A percentile compares a stretch with the other conserved stretches of the same genome.
These are phyloP conservation scores for Eupithecia vulgata DNA, from an alignment of 2,888 invertebrate species.

Conservation along the genomic window DNA sequence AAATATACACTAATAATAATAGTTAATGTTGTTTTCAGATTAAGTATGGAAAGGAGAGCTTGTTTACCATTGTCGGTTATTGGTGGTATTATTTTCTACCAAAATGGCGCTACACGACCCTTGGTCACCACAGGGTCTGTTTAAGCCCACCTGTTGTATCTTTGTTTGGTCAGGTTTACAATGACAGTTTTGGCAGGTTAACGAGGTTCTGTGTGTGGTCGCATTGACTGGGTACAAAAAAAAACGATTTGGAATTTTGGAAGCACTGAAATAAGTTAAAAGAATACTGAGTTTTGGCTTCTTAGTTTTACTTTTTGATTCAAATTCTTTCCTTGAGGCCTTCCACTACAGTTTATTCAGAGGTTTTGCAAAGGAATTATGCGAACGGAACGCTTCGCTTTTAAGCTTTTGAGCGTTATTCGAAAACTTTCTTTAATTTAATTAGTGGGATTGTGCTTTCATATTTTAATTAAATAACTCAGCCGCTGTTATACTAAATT, in stretches of 20 bases:
- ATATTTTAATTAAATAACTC: slow-evolving; percentile 28
- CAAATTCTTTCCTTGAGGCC: neutral
- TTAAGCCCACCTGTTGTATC: neutral
- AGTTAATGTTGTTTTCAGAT: too few relatives aligned
- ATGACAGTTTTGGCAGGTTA: neutral
- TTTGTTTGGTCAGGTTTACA: neutral
- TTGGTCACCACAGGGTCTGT: neutral
- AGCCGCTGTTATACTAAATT: slow-evolving; percentile 11
- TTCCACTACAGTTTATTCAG: slow-evolving; percentile 19
- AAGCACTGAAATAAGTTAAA: neutral
- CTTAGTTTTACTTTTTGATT: neutral
- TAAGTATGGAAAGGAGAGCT: too few relatives aligned
- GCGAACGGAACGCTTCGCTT: slow-evolving; percentile 18
- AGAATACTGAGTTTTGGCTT: neutral
- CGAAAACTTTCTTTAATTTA: slow-evolving; percentile 30
- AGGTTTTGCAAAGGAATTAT: slow-evolving; percentile 26
- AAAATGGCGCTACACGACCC: neutral
- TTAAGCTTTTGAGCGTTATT: slow-evolving; percentile 24
- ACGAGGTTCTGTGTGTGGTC: neutral
- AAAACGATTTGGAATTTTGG: neutral
- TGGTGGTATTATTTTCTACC: too few relatives aligned
- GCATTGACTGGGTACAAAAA: neutral
- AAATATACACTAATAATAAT: too few relatives aligned
- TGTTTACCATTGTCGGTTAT: too few relatives aligned
- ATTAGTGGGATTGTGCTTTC: slow-evolving; percentile 26